phyloP scores from a whole-genome alignment of 2,113 vertebrate genomes.

The Nipponia nippon region DNA sequence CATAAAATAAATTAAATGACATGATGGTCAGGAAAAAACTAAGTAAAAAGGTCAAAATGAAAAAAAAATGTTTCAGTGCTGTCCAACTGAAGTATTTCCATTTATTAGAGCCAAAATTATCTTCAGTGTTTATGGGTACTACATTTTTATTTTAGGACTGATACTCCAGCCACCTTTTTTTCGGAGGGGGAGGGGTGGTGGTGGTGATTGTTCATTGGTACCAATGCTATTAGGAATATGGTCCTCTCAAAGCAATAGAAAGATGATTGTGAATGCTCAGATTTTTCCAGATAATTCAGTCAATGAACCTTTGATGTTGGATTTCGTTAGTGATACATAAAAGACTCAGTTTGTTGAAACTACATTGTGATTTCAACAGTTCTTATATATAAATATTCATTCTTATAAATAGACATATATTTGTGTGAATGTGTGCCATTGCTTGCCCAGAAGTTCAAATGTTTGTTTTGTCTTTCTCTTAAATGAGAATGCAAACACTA shows the following conservation, averaged over 20 bases:
- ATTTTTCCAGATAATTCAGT: background rate
- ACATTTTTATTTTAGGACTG: background rate
- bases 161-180: background rate
- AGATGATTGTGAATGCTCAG: background rate
- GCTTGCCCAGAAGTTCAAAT: background rate
- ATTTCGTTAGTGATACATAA: background rate
- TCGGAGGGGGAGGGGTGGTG: accelerated
- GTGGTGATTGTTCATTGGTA: background rate
- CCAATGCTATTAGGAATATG: background rate
- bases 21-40: background rate
- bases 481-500: background rate
- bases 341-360: background rate
- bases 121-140: background rate
- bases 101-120: background rate
- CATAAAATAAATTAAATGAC: background rate
- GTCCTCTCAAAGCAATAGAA: background rate
- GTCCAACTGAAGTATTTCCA: background rate
- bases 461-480: background rate
- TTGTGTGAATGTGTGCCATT: background rate
- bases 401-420: background rate
- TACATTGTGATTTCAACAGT: background rate
- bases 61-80: background rate
- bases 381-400: background rate
- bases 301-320: background rate
- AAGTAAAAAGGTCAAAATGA: background rate